These are phyloP conservation scores for Hetaerina titia DNA, from an alignment of 2,888 invertebrate genomes.

Conservation along the genomic window DNA sequence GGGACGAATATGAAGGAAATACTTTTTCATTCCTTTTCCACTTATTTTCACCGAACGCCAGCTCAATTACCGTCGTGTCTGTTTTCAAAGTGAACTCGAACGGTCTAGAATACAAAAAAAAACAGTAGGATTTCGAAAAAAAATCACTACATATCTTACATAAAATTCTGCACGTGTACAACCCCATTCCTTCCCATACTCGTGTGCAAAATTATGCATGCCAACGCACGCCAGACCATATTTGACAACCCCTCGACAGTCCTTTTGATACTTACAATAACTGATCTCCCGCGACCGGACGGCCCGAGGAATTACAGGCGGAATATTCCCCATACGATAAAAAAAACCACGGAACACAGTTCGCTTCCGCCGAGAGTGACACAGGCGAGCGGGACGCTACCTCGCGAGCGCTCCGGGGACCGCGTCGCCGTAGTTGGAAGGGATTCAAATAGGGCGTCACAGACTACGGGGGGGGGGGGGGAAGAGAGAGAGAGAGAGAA, in stretches of 20 bases:
- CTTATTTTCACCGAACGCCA: no score
- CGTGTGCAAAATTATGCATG: not conserved
- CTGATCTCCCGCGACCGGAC: not conserved
- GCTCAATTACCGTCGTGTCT: no score
- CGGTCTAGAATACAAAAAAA: no score
- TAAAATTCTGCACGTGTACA: not conserved
- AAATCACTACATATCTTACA: not conserved
- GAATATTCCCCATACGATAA: not conserved
- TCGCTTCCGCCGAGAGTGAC: not conserved
- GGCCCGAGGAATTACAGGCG: not conserved
- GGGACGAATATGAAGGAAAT: no score
- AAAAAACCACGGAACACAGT: not conserved
- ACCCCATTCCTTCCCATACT: not conserved
- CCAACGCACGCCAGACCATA: not conserved
- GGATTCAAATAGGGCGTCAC: conserved; percentile 9
- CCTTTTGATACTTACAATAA: not conserved
- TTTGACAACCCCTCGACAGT: not conserved
- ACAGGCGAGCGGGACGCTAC: not conserved
- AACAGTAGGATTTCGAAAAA: no score
- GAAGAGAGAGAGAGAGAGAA: no score
- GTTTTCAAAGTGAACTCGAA: no score
- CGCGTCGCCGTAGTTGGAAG: not conserved
- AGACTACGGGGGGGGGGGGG: not conserved
- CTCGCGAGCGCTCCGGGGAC: not conserved
- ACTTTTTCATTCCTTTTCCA: no score